Evolutionary conservation across 2,888 invertebrate genomes (phyloP), one percentile per base, ranked within the genome.

Genomic region (Lucinisca nassula): DNA sequence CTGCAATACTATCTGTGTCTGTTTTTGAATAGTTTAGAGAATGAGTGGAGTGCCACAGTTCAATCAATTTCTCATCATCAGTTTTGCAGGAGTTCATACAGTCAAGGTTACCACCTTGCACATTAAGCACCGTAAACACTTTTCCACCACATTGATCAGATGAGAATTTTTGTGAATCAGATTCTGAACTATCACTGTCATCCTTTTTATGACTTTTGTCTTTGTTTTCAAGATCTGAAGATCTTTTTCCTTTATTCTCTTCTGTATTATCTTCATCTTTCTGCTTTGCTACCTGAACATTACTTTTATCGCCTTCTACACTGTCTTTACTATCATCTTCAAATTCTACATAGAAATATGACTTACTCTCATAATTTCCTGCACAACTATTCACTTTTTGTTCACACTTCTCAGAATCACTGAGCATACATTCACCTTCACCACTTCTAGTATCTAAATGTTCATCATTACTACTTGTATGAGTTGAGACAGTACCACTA

Each of bases 61-160:
- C 95, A 55, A 94, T 92, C 14, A 95, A 77, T 87, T 95, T 95
- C 87, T 95, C 94, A 89, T 95, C 95, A 91, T 95, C 95, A 45
- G 95, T 95, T 92, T 94, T 94, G 72, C 94, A 92, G 0, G 88
- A 88, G 51, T 90, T 82, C 49, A 80, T 61, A 35, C 72, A n/a
- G 45, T 85, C 84, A 78, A 87, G 82, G 37, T 87, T 83, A 8
- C 86, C 85, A 45, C 89, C 84, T 70, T 93, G 92, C 24, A 93
- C 93, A 90, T 92, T 93, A 21, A 94, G 87, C 24, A 94, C 93
- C 67, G 94, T 95, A 76, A 93, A 88, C 21, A 94, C 90, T 80
- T 92, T 84, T 51, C 87, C 85, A 80, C 90, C 79, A 91, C 90
- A 40, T 21, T 77, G 73, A 30, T 84, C 89, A 27, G 78, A 37